Base-by-base conservation (phyloP, 2,113 vertebrate species). In the Anguilla rostrata region DNA sequence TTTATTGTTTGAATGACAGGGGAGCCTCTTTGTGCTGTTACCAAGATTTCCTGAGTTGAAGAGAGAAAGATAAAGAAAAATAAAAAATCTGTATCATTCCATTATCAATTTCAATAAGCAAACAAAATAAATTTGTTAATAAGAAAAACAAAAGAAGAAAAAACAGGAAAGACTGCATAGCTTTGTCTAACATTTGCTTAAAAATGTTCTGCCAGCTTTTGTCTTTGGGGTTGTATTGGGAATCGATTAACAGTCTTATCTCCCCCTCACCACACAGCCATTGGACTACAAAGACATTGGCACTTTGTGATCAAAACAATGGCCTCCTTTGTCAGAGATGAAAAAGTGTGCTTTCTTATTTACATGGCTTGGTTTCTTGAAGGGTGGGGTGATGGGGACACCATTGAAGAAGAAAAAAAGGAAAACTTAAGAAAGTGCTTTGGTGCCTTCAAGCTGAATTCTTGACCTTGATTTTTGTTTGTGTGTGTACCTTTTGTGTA, bases 301-400 rank as follows among this genome's bases (percentile, higher is more conserved):
- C 87, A 86, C 87, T 84, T 90, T 87, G 89, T 85, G 90, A 92
- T 91, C 92, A 90, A 87, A 90, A 57, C 89, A 82, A 22, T 46
- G 71, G 26, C 81, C 4, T 82, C 43, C 71, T n/a, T 75, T 86
- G 80, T 71, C 87, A 18, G 79, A 88, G 87, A 91, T 88, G 89
- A 93, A 89, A 89, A 91, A 92, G 89, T 92, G 91, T 39, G 11
- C 89, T 91, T n/a, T 82, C 88, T 53, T 91, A 89, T 86, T 91
- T 90, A 89, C 90, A 89, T 86, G 22, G 49, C 78, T 92, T 86
- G 88, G 90, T 41, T 40, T 90, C 87, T 87, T 46, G 85, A 80
- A 57, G 82, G 56, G 29, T 0, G 71, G 11, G 26, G 11, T 7
- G 71, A 75, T 75, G 7, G 43, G 41, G 41, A 81, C 16, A 41